These are phyloP conservation scores for Stegastes partitus DNA, from an alignment of 2,113 vertebrate species.

Conservation along the genomic window DNA sequence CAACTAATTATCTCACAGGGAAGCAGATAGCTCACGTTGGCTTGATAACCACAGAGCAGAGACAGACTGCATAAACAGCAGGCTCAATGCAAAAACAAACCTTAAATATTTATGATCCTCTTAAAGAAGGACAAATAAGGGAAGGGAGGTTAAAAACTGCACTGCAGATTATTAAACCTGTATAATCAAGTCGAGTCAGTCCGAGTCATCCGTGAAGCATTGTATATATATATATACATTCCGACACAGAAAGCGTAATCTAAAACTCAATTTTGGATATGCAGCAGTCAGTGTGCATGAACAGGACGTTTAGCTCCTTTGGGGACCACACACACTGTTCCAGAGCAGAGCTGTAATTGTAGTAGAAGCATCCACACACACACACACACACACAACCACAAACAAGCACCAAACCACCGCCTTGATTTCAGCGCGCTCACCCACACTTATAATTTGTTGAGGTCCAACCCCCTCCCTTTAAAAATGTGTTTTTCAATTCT, in stretches of 20 bases:
- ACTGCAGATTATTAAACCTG: constrained; percentile 32
- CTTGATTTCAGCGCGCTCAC: constrained; percentile 2
- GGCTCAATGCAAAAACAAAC: constrained; percentile 17
- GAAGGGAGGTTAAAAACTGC: constrained; percentile 16
- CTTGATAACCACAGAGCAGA: constrained; percentile 25
- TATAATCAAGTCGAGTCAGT: not conserved
- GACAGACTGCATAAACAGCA: constrained; percentile 51
- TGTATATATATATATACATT: no score
- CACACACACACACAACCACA: constrained; percentile 21
- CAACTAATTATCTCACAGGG: not conserved
- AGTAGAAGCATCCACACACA: constrained; percentile 15
- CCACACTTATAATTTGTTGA: not conserved
- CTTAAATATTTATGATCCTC: constrained; percentile 64
- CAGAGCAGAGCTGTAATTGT: constrained; percentile 27
- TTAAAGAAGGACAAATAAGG: constrained; percentile 41
- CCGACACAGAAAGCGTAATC: constrained; percentile 10
- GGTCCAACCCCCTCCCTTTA: not conserved
- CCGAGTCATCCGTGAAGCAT: not conserved
- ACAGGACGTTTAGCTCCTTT: not conserved
- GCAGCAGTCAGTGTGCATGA: not conserved
- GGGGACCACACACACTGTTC: constrained; percentile 33
- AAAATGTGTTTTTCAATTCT: constrained; percentile 11
- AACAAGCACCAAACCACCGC: constrained; percentile 26
- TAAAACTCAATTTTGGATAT: not conserved
- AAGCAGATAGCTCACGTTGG: not conserved